These are phyloP conservation scores for Monopterus albus DNA, from an alignment of 2,113 vertebrate species.

Conservation along the genomic window DNA sequence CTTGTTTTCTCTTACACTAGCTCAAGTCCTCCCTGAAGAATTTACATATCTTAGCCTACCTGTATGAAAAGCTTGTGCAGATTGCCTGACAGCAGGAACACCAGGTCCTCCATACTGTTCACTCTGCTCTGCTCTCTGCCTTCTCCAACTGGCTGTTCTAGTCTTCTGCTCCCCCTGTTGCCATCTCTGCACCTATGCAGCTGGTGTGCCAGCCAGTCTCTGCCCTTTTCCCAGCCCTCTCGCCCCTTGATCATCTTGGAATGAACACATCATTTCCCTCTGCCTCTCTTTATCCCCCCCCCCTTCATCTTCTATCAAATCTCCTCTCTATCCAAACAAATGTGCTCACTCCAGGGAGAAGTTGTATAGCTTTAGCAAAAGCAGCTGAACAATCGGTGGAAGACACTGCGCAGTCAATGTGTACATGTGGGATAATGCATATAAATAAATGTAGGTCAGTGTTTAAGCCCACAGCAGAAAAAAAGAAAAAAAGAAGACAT, in stretches of 20 bases:
- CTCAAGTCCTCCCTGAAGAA: conserved; percentile 32
- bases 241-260: conserved; percentile 34
- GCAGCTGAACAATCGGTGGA: not conserved
- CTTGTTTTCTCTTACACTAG: conserved; percentile 9
- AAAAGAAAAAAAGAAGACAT: no score
- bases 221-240: conserved; percentile 26
- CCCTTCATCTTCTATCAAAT: not conserved
- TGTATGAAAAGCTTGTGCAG: conserved; percentile 45
- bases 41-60: conserved; percentile 47
- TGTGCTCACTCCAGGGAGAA: not conserved
- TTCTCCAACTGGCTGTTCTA: conserved; percentile 63
- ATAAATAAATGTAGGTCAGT: not conserved
- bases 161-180: conserved; percentile 46
- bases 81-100: conserved; percentile 47
- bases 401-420: not conserved
- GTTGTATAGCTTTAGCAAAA: not conserved
- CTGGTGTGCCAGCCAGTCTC: conserved; percentile 45
- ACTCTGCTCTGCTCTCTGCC: conserved; percentile 47
- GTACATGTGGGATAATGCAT: not conserved
- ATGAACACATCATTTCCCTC: conserved; percentile 14
- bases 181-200: conserved; percentile 42
- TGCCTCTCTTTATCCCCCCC: conserved; percentile 8
- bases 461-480: not conserved
- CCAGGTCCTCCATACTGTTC: conserved; percentile 24
- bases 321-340: not conserved